Evolutionary conservation across 2,113 vertebrate genomes (phyloP).

Genomic region (Noctilio leporinus): DNA sequence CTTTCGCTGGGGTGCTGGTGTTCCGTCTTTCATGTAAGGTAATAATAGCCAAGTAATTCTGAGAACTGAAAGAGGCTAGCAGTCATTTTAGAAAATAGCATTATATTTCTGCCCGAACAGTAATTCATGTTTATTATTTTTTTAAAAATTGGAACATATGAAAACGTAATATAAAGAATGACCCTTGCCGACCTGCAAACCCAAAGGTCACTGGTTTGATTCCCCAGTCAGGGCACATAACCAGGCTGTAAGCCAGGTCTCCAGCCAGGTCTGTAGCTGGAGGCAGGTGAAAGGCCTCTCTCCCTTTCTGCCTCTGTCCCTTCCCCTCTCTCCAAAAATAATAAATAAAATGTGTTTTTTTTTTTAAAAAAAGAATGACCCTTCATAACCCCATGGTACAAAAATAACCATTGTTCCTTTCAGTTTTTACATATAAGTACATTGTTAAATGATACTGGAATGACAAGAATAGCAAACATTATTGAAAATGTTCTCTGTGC

Average conservation of each 20-base stretch:
- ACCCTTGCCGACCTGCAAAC: no score
- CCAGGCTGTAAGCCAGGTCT: no score
- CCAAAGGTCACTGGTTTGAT: no score
- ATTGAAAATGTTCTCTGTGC: neutral
- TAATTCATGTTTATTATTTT: neutral
- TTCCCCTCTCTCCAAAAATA: no score
- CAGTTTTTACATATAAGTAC: neutral
- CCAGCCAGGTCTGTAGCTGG: no score
- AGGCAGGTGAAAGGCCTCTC: no score
- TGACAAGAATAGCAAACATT: neutral
- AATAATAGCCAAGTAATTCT: neutral
- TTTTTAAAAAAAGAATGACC: neutral
- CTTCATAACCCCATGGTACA: neutral
- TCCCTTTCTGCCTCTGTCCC: no score
- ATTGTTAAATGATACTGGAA: conserved; percentile 13
- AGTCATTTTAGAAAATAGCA: conserved; percentile 9
- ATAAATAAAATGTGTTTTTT: no score
- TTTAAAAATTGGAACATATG: neutral
- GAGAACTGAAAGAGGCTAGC: neutral
- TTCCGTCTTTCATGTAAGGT: neutral
- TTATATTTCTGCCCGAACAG: conserved; percentile 1
- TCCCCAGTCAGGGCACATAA: no score
- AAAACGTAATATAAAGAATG: neutral
- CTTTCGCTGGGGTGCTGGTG: neutral
- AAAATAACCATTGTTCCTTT: neutral